A percentile compares a stretch with the other conserved stretches of the same genome.
These are phyloP conservation scores for Protonibea diacanthus DNA, from an alignment of 2,797 vertebrate species.

Conservation along the genomic window DNA sequence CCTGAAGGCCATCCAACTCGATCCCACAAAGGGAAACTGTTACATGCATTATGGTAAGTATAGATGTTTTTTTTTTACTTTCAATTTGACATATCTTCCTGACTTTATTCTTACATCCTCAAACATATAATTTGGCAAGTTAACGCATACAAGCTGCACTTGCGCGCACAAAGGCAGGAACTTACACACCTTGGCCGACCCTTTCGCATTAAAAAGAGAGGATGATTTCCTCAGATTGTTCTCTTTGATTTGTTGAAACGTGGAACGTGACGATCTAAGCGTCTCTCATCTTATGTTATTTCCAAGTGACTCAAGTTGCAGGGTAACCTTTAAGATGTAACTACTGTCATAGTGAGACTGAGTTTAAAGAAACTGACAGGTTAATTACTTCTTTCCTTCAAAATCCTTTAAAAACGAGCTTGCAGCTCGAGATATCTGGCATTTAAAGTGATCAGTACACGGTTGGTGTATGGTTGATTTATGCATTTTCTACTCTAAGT, in stretches of 20 bases:
- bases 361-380: constrained; percentile 15
- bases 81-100: constrained; percentile 31
- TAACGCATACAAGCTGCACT: not conserved
- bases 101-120: constrained; percentile 18
- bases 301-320: not conserved
- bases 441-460: constrained; percentile 35
- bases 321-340: not conserved
- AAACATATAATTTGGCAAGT: constrained; percentile 28
- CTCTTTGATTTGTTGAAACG: constrained; percentile 24
- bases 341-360: not conserved
- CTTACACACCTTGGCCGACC: constrained; percentile 51
- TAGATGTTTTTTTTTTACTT: constrained; percentile 18
- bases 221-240: constrained; percentile 77
- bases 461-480: constrained; percentile 20
- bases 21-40: constrained; percentile 98
- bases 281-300: constrained; percentile 5
- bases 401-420: constrained; percentile 13
- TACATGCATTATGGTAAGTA: constrained; percentile 99
- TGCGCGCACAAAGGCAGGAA: constrained; percentile 50
- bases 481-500: constrained; percentile 16
- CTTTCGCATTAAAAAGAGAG: not conserved
- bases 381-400: constrained; percentile 8
- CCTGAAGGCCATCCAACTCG: constrained; percentile 96
- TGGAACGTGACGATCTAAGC: constrained; percentile 47
- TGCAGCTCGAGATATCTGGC: not conserved